phyloP scores from a whole-genome alignment of 1,140 invertebrate species.

The Leptonema lineaticorne region DNA sequence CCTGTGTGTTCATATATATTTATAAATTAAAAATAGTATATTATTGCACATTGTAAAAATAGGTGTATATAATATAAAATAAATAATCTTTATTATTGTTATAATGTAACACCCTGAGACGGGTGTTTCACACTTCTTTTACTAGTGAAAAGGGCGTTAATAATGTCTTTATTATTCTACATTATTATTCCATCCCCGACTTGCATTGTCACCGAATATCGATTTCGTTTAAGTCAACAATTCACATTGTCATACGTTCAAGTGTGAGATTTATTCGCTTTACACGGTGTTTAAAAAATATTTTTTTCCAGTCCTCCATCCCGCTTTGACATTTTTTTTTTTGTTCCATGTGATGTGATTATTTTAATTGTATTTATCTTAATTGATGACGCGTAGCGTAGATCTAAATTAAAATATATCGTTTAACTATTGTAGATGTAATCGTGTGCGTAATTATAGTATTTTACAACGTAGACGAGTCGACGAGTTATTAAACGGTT shows the following conservation, averaged over 20 bases:
- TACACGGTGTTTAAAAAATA: constrained; percentile 15
- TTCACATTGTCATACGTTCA: constrained; percentile 39
- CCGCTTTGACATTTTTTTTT: too few species aligned
- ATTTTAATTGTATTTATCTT: too few species aligned
- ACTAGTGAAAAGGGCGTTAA: constrained; percentile 40
- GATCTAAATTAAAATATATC: too few species aligned
- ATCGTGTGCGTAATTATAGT: too few species aligned
- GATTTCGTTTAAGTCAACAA: constrained; percentile 32
- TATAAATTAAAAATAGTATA: too few species aligned
- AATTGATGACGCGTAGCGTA: too few species aligned
- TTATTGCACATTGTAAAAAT: constrained; percentile 10
- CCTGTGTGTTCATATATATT: too few species aligned
- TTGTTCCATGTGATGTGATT: too few species aligned
- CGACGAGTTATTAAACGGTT: too few species aligned
- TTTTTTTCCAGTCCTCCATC: too few species aligned
- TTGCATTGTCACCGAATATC: constrained; percentile 33
- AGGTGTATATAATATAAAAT: constrained; percentile 23
- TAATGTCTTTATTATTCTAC: constrained; percentile 41
- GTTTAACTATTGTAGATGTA: too few species aligned
- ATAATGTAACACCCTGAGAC: constrained; percentile 31
- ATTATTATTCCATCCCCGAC: constrained; percentile 36
- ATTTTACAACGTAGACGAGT: too few species aligned
- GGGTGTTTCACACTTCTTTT: constrained; percentile 35
- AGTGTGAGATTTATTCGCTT: constrained; percentile 31
- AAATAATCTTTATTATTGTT: constrained; percentile 25